Conservation (phyloP, 2,888 invertebrate genomes). For the Axea sp. region DNA sequence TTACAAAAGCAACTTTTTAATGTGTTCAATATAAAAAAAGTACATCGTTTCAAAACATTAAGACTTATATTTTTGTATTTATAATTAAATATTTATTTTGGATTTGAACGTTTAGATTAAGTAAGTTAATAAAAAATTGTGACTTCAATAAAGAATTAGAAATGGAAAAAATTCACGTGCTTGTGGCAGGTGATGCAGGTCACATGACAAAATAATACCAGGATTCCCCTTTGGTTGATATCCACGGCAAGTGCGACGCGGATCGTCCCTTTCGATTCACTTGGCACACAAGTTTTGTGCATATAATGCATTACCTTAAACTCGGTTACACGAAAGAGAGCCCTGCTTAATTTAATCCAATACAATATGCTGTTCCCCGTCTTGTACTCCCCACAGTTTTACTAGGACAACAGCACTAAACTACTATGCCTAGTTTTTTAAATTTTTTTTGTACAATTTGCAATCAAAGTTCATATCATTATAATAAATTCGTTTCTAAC, state of each 20-base stretch:
- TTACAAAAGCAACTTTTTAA: no score
- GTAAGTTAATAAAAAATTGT: constrained; percentile 21
- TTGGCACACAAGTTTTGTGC: constrained; percentile 77
- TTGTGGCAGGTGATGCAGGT: constrained; percentile 70
- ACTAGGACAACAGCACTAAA: constrained; percentile 69
- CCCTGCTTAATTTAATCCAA: constrained; percentile 78
- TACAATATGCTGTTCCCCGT: constrained; percentile 75
- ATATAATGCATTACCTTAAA: constrained; percentile 70
- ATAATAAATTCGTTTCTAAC: constrained; percentile 69
- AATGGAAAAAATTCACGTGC: constrained; percentile 62
- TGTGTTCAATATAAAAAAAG: no score
- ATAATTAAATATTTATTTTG: constrained; percentile 4
- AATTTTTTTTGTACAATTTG: constrained; percentile 76
- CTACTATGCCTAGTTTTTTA: constrained; percentile 77
- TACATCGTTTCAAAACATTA: no score
- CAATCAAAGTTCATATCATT: constrained; percentile 78
- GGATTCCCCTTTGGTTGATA: constrained; percentile 19
- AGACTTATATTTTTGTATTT: no score
- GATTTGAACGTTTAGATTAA: constrained; percentile 2
- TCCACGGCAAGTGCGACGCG: constrained; percentile 72
- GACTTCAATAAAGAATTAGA: constrained; percentile 50
- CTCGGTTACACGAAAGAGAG: constrained; percentile 65
- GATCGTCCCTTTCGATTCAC: constrained; percentile 75
- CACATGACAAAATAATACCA: constrained; percentile 71
- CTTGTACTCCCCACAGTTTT: constrained; percentile 44